Conservation (phyloP, 2,888 invertebrate species). For the Ophion ellenae region DNA sequence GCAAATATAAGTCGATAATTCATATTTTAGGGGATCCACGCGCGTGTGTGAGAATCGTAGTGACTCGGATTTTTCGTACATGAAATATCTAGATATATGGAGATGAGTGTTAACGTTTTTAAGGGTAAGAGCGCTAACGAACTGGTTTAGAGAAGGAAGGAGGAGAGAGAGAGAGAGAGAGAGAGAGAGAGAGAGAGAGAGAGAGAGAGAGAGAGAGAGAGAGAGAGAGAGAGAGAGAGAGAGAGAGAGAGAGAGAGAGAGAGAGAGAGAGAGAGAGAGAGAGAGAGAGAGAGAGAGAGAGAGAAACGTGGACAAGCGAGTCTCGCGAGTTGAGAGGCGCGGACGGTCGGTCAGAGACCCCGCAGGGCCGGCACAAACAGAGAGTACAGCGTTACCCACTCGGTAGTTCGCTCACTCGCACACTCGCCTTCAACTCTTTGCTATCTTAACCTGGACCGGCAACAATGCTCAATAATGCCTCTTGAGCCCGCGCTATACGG, state of each 20-base stretch:
- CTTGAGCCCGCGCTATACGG: constrained; percentile 55
- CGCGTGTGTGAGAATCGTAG: too few relatives aligned
- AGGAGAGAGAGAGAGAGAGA: constrained; percentile 44
- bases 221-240: constrained; percentile 73
- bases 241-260: constrained; percentile 52
- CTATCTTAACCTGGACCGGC: constrained; percentile 75
- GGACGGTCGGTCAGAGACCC: constrained; percentile 84
- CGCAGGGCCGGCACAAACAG: constrained; percentile 82
- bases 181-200: constrained; percentile 47
- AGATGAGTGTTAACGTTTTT: constrained; percentile 15
- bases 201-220: constrained; percentile 72
- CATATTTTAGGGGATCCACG: too few relatives aligned
- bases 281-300: constrained; percentile 52
- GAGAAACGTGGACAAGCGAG: constrained; percentile 77
- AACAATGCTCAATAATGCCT: constrained; percentile 76
- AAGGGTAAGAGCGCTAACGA: constrained; percentile 54
- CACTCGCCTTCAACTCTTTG: constrained; percentile 66
- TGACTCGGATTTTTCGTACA: too few relatives aligned
- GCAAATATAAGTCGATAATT: background rate
- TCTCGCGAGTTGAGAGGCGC: constrained; percentile 82
- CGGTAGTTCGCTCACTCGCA: constrained; percentile 61
- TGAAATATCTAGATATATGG: too few relatives aligned
- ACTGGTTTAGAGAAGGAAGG: too few relatives aligned
- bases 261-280: constrained; percentile 73
- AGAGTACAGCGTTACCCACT: constrained; percentile 82